These are phyloP conservation scores for Drosophila biarmipes DNA, from an alignment of 1,140 invertebrate genomes.

Conservation along the genomic window DNA sequence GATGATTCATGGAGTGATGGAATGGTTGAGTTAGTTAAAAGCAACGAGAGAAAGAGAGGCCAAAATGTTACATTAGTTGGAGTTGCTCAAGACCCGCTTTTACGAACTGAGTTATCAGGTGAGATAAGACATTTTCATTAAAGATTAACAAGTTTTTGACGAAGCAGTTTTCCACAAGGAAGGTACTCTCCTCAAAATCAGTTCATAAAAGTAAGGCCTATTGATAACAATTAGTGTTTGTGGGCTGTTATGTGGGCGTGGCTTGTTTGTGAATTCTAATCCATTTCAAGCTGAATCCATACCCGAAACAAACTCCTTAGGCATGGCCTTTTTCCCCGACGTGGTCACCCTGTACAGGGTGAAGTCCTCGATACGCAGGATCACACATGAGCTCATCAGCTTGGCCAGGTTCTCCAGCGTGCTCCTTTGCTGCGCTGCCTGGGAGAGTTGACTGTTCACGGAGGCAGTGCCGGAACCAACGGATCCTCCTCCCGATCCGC, in stretches of 20 bases:
- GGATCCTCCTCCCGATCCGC: conserved; percentile 36
- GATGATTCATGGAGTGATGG: conserved; percentile 39
- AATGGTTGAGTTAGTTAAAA: conserved; percentile 37
- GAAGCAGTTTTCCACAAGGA: no score
- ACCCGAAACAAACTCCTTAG: conserved; percentile 93
- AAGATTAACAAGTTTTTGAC: no score
- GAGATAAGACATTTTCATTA: background rate
- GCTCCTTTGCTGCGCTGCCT: conserved; percentile 87
- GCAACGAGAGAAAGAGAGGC: conserved; percentile 58
- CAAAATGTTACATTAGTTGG: conserved; percentile 37
- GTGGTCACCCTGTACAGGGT: conserved; percentile 93
- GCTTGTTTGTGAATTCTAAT: conserved; percentile 1
- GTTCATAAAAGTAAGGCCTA: background rate
- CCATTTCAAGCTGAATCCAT: conserved; percentile 49
- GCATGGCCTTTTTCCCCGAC: conserved; percentile 88
- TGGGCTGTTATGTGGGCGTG: conserved; percentile 41
- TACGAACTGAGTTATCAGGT: background rate
- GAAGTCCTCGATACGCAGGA: conserved; percentile 95
- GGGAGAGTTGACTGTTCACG: conserved; percentile 71
- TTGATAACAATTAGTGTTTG: conserved; percentile 3
- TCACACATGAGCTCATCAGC: conserved; percentile 95
- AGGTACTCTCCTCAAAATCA: background rate
- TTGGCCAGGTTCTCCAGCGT: conserved; percentile 92
- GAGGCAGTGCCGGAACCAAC: conserved; percentile 57
- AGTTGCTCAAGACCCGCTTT: conserved; percentile 2